Base-by-base conservation (phyloP, 2,113 vertebrate genomes). In the Clarias batrachus region DNA sequence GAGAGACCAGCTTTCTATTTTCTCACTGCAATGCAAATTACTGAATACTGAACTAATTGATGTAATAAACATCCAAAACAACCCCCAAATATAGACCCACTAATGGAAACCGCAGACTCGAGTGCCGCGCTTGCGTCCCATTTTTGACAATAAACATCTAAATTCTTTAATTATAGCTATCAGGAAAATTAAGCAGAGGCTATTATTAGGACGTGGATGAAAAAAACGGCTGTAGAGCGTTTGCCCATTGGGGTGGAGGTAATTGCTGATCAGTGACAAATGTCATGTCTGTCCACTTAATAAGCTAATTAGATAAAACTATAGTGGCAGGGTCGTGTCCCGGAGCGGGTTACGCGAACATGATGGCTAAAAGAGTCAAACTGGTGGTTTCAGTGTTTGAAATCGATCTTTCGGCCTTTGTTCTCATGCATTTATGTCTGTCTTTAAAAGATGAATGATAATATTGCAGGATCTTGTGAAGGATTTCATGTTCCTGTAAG, bases 281-380 rank as follows among this genome's bases (percentile, higher is more conserved):
- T 90, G 90, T 92, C 92, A 90, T 91, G 82, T 87, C 90, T 90
- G 89, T 86, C 85, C 84, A 84, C 84, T 89, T 93, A 92, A 92
- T 91, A 86, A 91, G 92, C 92, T 91, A 92, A 94, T 95, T 93
- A 93, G 89, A 90, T 90, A 82, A 93, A 92, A 92, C 86, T 83
- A 86, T 91, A 84, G 87, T 23, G 78, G 19, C 88, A 87, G 4
- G 23, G 30, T 68, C 14, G 56, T 27, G n/a, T 74, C 70, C 59
- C 60, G 37, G 81, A 62, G 54, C 41, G 84, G 79, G 59, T 76
- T 77, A 41, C 56, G 19, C 80, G 60, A 73, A 82, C 25, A 25
- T 54, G 2, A 57, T 25, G 86, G 66, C 25, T 60, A 21, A 21
- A 60, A 21, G 56, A 85, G 73, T 77, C 59, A 30, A 13, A 19